Evolutionary conservation across 1,140 invertebrate genomes (phyloP).

Genomic region (Caenorhabditis remanei): DNA sequence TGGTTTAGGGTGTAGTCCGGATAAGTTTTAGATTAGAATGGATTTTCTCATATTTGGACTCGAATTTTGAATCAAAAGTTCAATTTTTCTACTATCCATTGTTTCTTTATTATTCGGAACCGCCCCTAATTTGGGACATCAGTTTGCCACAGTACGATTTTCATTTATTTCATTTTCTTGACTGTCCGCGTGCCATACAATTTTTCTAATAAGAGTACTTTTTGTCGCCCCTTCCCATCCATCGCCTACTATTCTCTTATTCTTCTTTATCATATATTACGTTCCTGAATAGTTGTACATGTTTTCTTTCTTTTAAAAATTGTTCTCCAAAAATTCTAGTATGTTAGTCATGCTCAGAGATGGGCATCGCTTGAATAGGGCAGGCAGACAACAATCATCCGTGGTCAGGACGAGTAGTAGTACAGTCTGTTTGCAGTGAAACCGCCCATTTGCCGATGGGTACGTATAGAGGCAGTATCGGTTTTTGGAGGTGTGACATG

Average conservation of each 20-base stretch:
- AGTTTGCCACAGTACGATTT: slow-evolving; percentile 18
- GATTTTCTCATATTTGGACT: no score
- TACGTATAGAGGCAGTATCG: slow-evolving; percentile 5
- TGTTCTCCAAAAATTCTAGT: slow-evolving; percentile 16
- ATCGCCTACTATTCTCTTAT: not conserved
- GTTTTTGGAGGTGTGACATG: not conserved
- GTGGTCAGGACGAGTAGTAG: slow-evolving; percentile 43
- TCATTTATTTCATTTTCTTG: slow-evolving; percentile 25
- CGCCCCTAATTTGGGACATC: not conserved
- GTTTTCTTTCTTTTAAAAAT: slow-evolving; percentile 54
- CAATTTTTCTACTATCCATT: no score
- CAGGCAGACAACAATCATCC: not conserved
- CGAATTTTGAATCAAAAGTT: no score
- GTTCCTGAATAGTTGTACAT: slow-evolving; percentile 54
- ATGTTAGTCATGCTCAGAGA: slow-evolving; percentile 50
- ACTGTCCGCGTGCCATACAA: slow-evolving; percentile 46
- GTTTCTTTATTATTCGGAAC: not conserved
- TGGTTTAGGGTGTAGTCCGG: no score
- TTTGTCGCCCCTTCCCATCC: not conserved
- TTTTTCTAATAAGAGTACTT: slow-evolving; percentile 49
- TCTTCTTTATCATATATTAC: slow-evolving; percentile 49
- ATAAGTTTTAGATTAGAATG: no score
- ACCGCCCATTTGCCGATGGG: slow-evolving; percentile 30
- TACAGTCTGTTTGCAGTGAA: not conserved
- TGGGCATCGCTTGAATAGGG: slow-evolving; percentile 29